Evolutionary conservation across 37 sponge, comb jelly and placozoan species (phyloP).

Genomic region (Halichondria panicea): DNA sequence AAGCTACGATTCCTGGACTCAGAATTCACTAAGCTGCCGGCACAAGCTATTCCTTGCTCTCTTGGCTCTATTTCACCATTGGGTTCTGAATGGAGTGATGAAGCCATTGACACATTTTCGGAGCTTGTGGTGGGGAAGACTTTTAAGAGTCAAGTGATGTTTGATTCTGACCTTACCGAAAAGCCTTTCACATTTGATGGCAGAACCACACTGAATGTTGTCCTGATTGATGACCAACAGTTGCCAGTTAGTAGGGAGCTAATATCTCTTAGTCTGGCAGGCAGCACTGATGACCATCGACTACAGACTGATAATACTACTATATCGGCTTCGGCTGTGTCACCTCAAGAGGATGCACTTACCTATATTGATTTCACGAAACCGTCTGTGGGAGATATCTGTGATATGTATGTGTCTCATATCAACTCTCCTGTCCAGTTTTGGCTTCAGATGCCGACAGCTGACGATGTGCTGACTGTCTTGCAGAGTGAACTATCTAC

Average conservation of each 20-base stretch:
- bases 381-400: not conserved
- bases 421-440: conserved; percentile 41
- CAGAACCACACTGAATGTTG: not conserved
- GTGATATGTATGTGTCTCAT: conserved; percentile 37
- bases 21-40: conserved; percentile 31
- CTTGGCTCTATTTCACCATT: conserved; percentile 11
- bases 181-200: conserved; percentile 12
- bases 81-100: conserved; percentile 12
- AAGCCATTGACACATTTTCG: conserved; percentile 8
- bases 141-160: conserved; percentile 15
- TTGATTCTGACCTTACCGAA: not conserved
- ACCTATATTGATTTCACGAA: not conserved
- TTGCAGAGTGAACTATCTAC: conserved; percentile 11
- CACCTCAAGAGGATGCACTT: not conserved
- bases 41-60: conserved; percentile 55
- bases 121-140: conserved; percentile 13
- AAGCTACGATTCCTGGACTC: conserved; percentile 18
- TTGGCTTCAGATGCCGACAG: conserved; percentile 56
- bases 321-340: not conserved
- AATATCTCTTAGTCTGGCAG: too few relatives aligned
- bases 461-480: conserved; percentile 13
- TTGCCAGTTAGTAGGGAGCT: too few relatives aligned
- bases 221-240: conserved; percentile 9
- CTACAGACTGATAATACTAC: not conserved
- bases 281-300: not conserved